Conservation (phyloP, 2,888 invertebrate genomes). For the Phyllotreta cruciferae region DNA sequence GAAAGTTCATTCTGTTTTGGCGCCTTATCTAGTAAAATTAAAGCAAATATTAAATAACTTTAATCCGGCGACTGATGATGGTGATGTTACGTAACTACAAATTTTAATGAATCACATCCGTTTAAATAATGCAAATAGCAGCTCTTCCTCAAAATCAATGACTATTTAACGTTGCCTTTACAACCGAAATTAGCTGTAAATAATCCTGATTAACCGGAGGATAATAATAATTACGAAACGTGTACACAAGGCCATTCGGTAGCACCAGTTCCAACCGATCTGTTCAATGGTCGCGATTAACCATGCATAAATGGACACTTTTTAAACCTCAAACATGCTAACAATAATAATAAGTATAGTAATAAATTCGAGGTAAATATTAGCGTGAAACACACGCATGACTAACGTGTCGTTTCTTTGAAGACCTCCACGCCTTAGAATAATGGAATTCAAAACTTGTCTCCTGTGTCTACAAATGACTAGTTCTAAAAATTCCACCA, state of each 20-base stretch:
- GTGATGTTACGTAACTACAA: too few relatives aligned
- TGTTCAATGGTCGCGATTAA: constrained; percentile 2
- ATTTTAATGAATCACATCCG: too few relatives aligned
- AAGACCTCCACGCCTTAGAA: constrained; percentile 3
- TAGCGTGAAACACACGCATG: constrained; percentile 11
- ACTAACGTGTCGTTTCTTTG: constrained; percentile 14
- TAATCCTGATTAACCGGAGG: not conserved
- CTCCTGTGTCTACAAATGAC: constrained; percentile 9
- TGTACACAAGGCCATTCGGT: constrained; percentile 3
- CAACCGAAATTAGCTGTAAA: constrained; percentile 5
- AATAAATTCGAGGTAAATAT: constrained; percentile 7
- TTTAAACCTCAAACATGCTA: not conserved
- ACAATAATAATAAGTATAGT: constrained; percentile 3
- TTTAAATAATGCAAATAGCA: too few relatives aligned
- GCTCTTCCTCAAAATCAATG: too few relatives aligned
- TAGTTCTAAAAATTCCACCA: constrained; percentile 1
- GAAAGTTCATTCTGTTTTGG: too few relatives aligned
- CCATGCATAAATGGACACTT: constrained; percentile 6
- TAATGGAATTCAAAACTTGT: constrained; percentile 17
- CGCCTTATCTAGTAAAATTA: too few relatives aligned
- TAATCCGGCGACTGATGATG: too few relatives aligned
- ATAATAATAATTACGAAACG: constrained; percentile 10
- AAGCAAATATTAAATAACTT: too few relatives aligned
- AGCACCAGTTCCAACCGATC: constrained; percentile 8
- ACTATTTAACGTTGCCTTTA: too few relatives aligned